Evolutionary conservation across 2,113 vertebrate species (phyloP), one percentile per base, ranked within the genome.

Genomic region (Rhagologus leucostigma): DNA sequence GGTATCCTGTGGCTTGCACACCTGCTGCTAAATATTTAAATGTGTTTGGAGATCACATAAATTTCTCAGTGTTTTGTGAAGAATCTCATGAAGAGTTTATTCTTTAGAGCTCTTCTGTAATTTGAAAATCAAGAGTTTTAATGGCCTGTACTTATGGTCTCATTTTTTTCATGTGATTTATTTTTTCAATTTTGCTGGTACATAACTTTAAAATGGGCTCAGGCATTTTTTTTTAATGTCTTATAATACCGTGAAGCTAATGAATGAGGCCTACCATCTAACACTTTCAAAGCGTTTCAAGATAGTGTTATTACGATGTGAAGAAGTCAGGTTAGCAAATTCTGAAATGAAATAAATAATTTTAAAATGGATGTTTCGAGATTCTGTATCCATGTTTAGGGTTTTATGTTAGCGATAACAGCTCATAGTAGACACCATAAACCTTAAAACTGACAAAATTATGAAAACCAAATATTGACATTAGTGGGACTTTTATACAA

Each of bases 11-110:
- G 95, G 97, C 44, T 95, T 90, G 91, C 89, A 96, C 95, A 96
- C 96, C 97, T 98, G 97, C 91, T 75, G 91, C 87, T 90, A 94
- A 89, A 93, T 93, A 88, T 95, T 96, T 85, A 90, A 96, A 96
- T 94, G 74, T 77, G 74, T 91, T 91, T 89, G 76, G 56, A 97
- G 93, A 94, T 90, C 82, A 70, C 88, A 84, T 94, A 93, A 84
- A 93, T 96, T 97, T 95, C 83, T 96, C 41, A 22, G 65, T 85
- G 77, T 83, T 92, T 90, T 84, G 26, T 67, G 65, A 84, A 93
- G 82, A 93, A 74, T 84, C 82, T 93, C 76, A 29, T 83, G 68
- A 90, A 90, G 86, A 87, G 79, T 91, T 87, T 97, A 49, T 84
- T 24, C 3, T 93, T 87, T 76, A 74, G 63, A 84, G 24, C 3